These are phyloP conservation scores for Argyra leucocephala DNA, from an alignment of 2,888 invertebrate genomes.

Conservation along the genomic window DNA sequence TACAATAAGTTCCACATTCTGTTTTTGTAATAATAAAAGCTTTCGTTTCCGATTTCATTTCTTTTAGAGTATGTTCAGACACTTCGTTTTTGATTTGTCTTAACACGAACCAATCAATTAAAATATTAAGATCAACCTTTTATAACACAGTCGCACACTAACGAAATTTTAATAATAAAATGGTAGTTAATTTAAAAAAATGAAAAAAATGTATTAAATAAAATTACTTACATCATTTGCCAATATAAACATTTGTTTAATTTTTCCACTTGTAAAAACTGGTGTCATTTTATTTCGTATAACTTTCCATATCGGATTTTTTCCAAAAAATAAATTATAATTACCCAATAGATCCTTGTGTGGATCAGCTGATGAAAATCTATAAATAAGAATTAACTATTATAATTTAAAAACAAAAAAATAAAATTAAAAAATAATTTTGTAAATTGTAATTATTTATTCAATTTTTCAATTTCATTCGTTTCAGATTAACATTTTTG, in stretches of 20 bases:
- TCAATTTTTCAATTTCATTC: too few relatives aligned
- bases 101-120: too few relatives aligned
- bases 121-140: too few relatives aligned
- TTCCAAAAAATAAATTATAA: slow-evolving; percentile 43
- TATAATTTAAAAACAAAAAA: too few relatives aligned
- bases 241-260: slow-evolving; percentile 40
- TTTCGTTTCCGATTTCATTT: slow-evolving; percentile 33
- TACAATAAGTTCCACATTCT: slow-evolving; percentile 30
- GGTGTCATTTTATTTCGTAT: slow-evolving; percentile 44
- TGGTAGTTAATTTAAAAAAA: too few relatives aligned
- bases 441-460: too few relatives aligned
- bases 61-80: slow-evolving; percentile 28
- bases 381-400: too few relatives aligned
- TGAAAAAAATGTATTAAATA: too few relatives aligned
- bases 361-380: slow-evolving; percentile 26
- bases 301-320: slow-evolving; percentile 43
- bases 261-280: slow-evolving; percentile 42
- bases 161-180: too few relatives aligned
- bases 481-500: too few relatives aligned
- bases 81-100: slow-evolving; percentile 30
- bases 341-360: slow-evolving; percentile 39
- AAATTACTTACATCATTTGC: slow-evolving; percentile 31
- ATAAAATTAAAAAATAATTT: not conserved
- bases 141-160: too few relatives aligned
- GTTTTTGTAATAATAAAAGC: slow-evolving; percentile 33